These are phyloP conservation scores for Hassar affinis DNA, from an alignment of 2,113 vertebrate genomes.

Conservation along the genomic window DNA sequence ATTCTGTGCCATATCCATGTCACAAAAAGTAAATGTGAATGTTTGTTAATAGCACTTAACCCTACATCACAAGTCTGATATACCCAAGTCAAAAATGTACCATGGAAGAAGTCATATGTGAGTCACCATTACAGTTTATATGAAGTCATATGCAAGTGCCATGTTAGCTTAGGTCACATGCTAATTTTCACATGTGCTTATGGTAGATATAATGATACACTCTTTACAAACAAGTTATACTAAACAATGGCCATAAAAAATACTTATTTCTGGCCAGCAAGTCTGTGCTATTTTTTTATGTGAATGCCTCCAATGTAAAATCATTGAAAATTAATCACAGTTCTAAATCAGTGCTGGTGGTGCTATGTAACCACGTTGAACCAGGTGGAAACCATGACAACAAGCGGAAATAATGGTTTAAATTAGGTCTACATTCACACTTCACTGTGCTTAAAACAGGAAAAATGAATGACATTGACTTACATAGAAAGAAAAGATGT, in stretches of 20 bases:
- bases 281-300: no score
- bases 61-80: background rate
- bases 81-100: background rate
- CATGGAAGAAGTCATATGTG: background rate
- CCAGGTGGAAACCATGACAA: conserved; percentile 22
- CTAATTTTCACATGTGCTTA: background rate
- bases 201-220: background rate
- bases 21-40: background rate
- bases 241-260: background rate
- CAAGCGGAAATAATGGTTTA: conserved; percentile 15
- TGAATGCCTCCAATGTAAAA: background rate
- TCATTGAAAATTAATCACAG: background rate
- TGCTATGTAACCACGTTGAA: background rate
- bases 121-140: background rate
- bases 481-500: background rate
- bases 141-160: background rate
- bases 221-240: background rate
- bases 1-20: background rate
- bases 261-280: background rate
- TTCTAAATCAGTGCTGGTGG: background rate
- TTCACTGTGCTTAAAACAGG: conserved; percentile 6
- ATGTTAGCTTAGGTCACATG: background rate
- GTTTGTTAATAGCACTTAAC: background rate
- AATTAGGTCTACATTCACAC: conserved; percentile 6
- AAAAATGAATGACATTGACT: background rate